A percentile compares a stretch with the other conserved stretches of the same genome.
Conservation (phyloP, 2,113 vertebrate species). For the Stercorarius parasiticus region DNA sequence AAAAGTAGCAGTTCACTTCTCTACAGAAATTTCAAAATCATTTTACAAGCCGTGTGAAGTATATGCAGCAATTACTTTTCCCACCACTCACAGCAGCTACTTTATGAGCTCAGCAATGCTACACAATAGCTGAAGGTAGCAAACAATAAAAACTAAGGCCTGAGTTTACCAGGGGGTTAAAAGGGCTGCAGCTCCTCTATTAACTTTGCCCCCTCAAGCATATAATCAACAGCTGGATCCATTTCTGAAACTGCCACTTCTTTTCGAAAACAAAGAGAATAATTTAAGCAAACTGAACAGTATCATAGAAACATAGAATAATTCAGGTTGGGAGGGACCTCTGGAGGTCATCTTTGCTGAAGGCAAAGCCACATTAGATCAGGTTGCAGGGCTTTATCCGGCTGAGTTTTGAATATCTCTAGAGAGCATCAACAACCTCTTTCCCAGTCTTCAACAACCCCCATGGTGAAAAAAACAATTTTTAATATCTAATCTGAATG, state of each 20-base stretch:
- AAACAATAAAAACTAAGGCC: slow-evolving; percentile 35
- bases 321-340: not conserved
- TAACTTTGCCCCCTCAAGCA: slow-evolving; percentile 4
- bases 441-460: not conserved
- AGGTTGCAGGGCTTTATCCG: not conserved
- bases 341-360: not conserved
- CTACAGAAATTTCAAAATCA: slow-evolving; percentile 9
- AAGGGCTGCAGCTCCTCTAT: slow-evolving; percentile 19
- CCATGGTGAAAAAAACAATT: not conserved
- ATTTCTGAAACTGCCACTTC: slow-evolving; percentile 24
- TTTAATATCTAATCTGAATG: not conserved
- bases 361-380: not conserved
- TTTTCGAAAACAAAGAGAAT: slow-evolving; percentile 23
- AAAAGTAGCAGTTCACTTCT: slow-evolving; percentile 21
- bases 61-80: slow-evolving; percentile 41
- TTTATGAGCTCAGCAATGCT: slow-evolving; percentile 26
- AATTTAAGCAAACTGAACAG: slow-evolving; percentile 16
- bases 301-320: not conserved
- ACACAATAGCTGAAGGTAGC: not conserved
- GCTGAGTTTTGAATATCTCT: not conserved
- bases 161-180: slow-evolving; percentile 41
- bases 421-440: not conserved
- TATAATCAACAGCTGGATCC: slow-evolving; percentile 46
- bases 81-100: slow-evolving; percentile 35
- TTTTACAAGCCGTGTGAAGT: slow-evolving; percentile 38